These are phyloP conservation scores for Lucilia cuprina DNA, from an alignment of 1,140 invertebrate genomes.

Conservation along the genomic window DNA sequence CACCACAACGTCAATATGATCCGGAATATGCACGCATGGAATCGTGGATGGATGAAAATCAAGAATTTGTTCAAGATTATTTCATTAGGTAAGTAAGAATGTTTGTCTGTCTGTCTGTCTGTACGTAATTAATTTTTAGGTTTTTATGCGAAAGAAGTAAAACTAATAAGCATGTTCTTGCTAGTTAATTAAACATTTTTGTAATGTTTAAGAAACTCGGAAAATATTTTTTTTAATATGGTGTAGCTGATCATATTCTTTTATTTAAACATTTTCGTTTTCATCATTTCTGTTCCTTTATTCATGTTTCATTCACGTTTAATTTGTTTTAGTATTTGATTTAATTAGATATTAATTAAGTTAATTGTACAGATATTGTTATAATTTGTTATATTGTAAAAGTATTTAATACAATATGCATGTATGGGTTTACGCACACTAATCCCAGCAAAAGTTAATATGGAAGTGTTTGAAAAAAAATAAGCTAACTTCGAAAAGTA, in stretches of 20 bases:
- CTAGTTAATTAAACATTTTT: too few species aligned
- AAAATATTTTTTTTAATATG: too few species aligned
- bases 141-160: too few species aligned
- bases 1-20: slow-evolving; percentile 72
- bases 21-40: slow-evolving; percentile 86
- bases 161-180: too few species aligned
- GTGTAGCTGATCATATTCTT: neutral
- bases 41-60: slow-evolving; percentile 95
- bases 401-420: too few species aligned
- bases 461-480: too few species aligned
- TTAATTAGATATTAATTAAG: neutral
- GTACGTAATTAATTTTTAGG: too few species aligned
- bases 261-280: neutral
- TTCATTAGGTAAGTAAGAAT: slow-evolving; percentile 77
- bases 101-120: too few species aligned
- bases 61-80: slow-evolving; percentile 93
- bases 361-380: neutral
- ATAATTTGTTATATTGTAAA: neutral
- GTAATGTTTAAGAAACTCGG: too few species aligned
- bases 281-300: neutral
- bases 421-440: too few species aligned
- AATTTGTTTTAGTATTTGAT: neutral
- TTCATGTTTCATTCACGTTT: neutral
- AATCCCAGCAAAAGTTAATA: too few species aligned
- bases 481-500: too few species aligned